Evolutionary conservation across 2,888 invertebrate species (phyloP), one percentile per base, ranked within the genome.

Genomic region (Cyclophora albipunctata): DNA sequence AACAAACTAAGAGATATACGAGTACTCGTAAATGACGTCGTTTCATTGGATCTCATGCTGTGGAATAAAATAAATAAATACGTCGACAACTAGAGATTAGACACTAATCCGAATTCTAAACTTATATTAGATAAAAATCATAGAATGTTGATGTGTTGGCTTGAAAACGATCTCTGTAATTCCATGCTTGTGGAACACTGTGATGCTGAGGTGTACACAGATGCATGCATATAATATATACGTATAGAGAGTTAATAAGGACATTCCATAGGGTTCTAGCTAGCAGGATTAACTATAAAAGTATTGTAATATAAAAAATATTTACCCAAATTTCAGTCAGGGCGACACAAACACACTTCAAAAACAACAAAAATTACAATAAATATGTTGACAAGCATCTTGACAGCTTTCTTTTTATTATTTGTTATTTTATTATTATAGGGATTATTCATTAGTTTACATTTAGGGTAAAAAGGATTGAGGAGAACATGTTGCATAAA

Each of bases 251-350:
- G 66, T 59, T 65, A 78, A 85, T 84, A 84, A 84, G 83, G 81
- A 77, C 85, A 87, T 86, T 87, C 86, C 78, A 78, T 72, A 79
- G 79, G 80, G 80, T 69, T 74, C 78, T 78, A 76, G 68, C 75
- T 77, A 85, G 84, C 84, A 73, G 78, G 78, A 70, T 75, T 76
- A 72, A 78, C 79, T 82, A 81, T 76, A 65, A 69, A 77, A 70
- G 70, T 73, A 67, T 71, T 50, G 60, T 80, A 84, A 81, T 76
- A 72, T 77, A 82, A 85, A 84, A 78, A 71, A 88, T 88, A 88
- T 84, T 88, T 88, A 88, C 87, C 87, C 84, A 84, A 78, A 79
- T 75, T 72, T 81, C 79, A 71, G 78, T 85, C 82, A 84, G 84
- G 85, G 84, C 78, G 82, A 83, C 84, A 84, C 83, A 87, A 75